Evolutionary conservation across 2,113 vertebrate genomes (phyloP), one percentile per base, ranked within the genome.

Genomic region (Hepsetus odoe): DNA sequence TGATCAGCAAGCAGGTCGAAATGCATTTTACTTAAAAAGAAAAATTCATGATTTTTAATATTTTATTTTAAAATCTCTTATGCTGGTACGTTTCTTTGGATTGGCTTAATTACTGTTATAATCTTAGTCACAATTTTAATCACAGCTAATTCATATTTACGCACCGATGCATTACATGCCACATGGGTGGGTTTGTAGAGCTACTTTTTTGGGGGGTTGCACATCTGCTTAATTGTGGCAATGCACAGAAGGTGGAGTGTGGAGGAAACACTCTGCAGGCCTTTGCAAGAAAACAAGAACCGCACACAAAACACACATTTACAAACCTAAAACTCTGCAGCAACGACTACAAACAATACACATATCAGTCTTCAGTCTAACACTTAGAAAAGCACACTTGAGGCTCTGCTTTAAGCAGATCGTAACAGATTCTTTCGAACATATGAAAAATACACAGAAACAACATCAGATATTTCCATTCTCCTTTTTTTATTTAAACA

Each of bases 401-500:
- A 1, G 1, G 18, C 18, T 51, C 49, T 16, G 20, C 51, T 22
- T 9, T 5, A 4, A 55, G 22, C 2, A 0, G 1, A 1, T 53
- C 5, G 11, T 46, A 49, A 20, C 5, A 49, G 8, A 58, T 9
- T 0, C 3, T 58, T 49, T 32, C 35, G 28, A 44, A 64, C 42
- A 30, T 38, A 65, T 11, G 13, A 10, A 74, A 53, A n/a, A 61
- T 16, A 58, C 16, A 35, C 38, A 68, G 14, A 71, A 65, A 72
- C 14, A 14, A 61, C 2, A 5, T 5, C n/a, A 26, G 12, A 67
- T 2, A 9, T 69, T 76, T 68, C 51, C n/a, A 62, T 40, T 64
- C 14, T 14, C 46, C 49, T 55, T 72, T 26, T 62, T 70, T 64
- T 66, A 58, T 64, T 73, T 28, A 44, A 46, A 18, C 56, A n/a